Percentiles rank a stretch among this genome's conserved stretches.
Evolutionary conservation across 2,113 vertebrate genomes (phyloP).

Genomic region (Mormyrus iriodes): DNA sequence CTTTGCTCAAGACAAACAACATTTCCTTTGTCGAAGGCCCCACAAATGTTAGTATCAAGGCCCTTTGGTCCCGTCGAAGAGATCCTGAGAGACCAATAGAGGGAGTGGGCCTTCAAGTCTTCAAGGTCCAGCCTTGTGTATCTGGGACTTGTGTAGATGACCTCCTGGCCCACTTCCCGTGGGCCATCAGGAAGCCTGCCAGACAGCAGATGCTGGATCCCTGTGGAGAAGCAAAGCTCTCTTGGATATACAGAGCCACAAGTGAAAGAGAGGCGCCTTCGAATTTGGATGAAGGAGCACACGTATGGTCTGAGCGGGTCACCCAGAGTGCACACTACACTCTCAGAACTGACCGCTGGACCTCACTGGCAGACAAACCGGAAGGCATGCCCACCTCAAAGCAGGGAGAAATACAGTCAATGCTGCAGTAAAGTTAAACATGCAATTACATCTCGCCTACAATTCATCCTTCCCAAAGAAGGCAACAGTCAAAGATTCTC

Average conservation of each 20-base stretch:
- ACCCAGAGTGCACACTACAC: too few relatives aligned
- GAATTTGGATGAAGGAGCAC: background rate
- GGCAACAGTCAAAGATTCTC: background rate
- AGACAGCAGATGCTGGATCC: background rate
- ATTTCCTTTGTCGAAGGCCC: background rate
- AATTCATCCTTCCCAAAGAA: background rate
- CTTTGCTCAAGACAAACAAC: background rate
- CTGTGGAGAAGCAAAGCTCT: background rate
- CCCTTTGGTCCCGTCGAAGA: background rate
- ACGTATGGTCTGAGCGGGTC: too few relatives aligned
- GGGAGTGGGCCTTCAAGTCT: background rate
- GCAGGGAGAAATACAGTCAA: background rate
- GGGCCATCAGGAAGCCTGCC: background rate
- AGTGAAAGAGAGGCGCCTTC: background rate
- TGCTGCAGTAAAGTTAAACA: background rate
- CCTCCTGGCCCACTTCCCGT: too few relatives aligned
- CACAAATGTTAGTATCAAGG: background rate
- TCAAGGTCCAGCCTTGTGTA: background rate
- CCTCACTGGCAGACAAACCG: background rate
- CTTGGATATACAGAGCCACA: conserved; percentile 15
- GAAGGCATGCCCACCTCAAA: background rate
- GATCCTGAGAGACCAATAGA: background rate
- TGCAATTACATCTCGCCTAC: background rate
- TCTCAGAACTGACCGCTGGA: background rate
- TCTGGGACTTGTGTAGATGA: background rate